A percentile compares a stretch with the other conserved stretches of the same genome.
phyloP scores from a whole-genome alignment of 1,140 invertebrate genomes.

The Lepidostoma basale region DNA sequence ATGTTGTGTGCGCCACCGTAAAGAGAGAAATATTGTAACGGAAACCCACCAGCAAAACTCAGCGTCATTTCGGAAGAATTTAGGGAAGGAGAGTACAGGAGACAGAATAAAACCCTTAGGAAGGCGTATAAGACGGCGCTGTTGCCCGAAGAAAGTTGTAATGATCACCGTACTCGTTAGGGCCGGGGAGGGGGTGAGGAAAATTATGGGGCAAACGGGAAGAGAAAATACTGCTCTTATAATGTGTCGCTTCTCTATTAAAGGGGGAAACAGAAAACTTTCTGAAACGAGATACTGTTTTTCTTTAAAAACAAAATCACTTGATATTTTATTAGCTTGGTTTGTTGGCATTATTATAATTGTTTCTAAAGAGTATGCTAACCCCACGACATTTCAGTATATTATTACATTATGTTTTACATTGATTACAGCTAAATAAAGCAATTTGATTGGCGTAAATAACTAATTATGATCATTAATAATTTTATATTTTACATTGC shows the following conservation, averaged over 20 bases:
- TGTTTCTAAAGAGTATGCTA: background rate
- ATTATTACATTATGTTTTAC: background rate
- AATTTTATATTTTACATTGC: no score
- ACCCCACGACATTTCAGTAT: background rate
- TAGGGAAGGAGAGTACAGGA: constrained; percentile 5
- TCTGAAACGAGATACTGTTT: background rate
- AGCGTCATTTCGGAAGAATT: constrained; percentile 19
- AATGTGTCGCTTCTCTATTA: constrained; percentile 16
- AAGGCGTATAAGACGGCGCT: background rate
- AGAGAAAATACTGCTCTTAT: background rate
- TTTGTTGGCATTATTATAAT: background rate
- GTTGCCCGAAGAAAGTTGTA: constrained; percentile 11
- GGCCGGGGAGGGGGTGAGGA: background rate
- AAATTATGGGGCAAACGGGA: background rate
- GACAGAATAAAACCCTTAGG: constrained; percentile 6
- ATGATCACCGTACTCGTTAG: constrained; percentile 16
- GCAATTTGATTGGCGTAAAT: no score
- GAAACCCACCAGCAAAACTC: constrained; percentile 32
- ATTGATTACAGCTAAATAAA: no score
- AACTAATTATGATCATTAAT: no score
- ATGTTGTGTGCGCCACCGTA: constrained; percentile 35
- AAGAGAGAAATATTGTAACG: constrained; percentile 23
- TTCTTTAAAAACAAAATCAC: background rate
- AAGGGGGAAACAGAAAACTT: background rate
- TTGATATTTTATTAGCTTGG: background rate